Base-by-base conservation (phyloP, 2,797 vertebrate genomes). In the Cuculus canorus region DNA sequence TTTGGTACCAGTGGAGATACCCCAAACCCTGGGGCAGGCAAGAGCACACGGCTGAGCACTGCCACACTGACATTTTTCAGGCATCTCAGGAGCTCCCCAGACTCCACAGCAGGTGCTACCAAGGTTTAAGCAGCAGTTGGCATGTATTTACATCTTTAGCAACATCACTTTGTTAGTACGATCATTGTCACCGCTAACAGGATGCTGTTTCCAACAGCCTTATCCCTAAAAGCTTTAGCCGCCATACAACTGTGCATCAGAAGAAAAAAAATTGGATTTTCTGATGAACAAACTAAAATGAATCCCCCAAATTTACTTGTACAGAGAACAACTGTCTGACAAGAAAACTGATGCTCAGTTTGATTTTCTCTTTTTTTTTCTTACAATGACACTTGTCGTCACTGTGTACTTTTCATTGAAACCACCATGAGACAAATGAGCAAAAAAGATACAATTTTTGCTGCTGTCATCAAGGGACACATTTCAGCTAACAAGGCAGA, bases 401-500 rank as follows among this genome's bases (percentile, higher is more conserved):
- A 54, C 24, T n/a, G 16, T 39, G 17, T 35, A 35, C 22, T 32
- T 87, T 79, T 89, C 85, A 32, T 22, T 64, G 35, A 23, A 39
- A 77, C 10, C 25, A 75, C 30, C 52, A 82, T 64, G 56, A 82
- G 17, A 85, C 13, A 87, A 75, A 85, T 41, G 27, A 94, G 37
- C 64, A 89, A 68, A 16, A 77, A 64, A 77, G 8, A 43, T 10
- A 83, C 0, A 0, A 37, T 39, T 71, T 92, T 83, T 83, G 10
- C 61, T 73, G 33, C 45, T 73, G 71, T 37, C 53, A 53, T 33
- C 2, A 1, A 39, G 61, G 50, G 53, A 73, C 30, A 12, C 52
- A 59, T 83, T 92, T 91, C 61, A 84, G 76, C 47, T 93, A 91
- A 93, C 12, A 59, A 92, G 45, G 13, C 72, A 89, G 22, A 4